phyloP scores from a whole-genome alignment of 2,797 vertebrate genomes.

The Ciconia nigra region DNA sequence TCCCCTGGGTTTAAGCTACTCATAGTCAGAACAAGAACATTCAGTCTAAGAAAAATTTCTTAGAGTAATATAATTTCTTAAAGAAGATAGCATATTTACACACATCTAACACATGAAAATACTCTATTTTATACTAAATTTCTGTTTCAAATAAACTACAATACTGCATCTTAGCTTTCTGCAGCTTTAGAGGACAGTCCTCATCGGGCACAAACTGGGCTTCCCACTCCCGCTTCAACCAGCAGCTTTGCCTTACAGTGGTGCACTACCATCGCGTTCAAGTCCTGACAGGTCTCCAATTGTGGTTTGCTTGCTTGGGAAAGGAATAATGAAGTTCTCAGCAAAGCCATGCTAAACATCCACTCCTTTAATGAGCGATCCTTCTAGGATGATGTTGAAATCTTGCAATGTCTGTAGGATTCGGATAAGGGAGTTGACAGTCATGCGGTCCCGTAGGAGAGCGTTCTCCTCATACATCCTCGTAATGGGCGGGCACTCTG shows the following conservation, averaged over 20 bases:
- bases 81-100: slow-evolving; percentile 82
- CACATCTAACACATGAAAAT: slow-evolving; percentile 83
- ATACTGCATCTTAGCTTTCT: slow-evolving; percentile 68
- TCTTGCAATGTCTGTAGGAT: slow-evolving; percentile 91
- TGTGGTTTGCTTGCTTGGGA: slow-evolving; percentile 42
- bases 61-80: slow-evolving; percentile 76
- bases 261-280: slow-evolving; percentile 35
- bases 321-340: slow-evolving; percentile 28
- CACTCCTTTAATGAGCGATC: slow-evolving; percentile 92
- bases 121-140: slow-evolving; percentile 84
- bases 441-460: slow-evolving; percentile 86
- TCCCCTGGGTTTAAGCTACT: slow-evolving; percentile 60
- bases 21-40: slow-evolving; percentile 69
- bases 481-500: slow-evolving; percentile 83
- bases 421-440: slow-evolving; percentile 86
- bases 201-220: neutral
- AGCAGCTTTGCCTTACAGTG: slow-evolving; percentile 46
- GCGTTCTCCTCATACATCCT: slow-evolving; percentile 92
- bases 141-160: slow-evolving; percentile 80
- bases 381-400: slow-evolving; percentile 90
- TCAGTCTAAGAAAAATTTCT: slow-evolving; percentile 76
- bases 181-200: slow-evolving; percentile 49
- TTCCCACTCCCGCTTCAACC: neutral
- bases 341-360: slow-evolving; percentile 82
- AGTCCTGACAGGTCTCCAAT: slow-evolving; percentile 25